Evolutionary conservation across 2,888 invertebrate species (phyloP), one percentile per base, ranked within the genome.

Genomic region (Agrochola litura): DNA sequence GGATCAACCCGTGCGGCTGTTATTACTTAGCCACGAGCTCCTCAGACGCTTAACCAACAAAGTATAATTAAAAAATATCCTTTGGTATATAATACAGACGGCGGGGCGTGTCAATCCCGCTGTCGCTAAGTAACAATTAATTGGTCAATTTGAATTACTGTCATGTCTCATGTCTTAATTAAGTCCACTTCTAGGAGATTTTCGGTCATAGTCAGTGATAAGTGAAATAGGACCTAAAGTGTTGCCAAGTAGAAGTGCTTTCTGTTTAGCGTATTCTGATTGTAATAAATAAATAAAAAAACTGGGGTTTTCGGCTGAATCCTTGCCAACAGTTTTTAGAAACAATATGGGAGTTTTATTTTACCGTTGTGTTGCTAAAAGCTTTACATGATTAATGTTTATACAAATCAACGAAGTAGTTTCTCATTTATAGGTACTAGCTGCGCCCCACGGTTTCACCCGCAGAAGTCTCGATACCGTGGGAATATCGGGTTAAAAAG

Each of bases 321-420:
- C 8, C 25, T 63, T 70, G 72, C 61, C 69, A 81, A 70, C 12
- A 46, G 56, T 58, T 69, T 56, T 79, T 56, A 56, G 46, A 41
- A 61, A 79, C 5, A 30, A 49, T 46, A 16, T 30, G 9, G 5
- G 14, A 6, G 52, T 19, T 70, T 49, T n/a, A 30, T 70, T 65
- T 66, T 12, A 8, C 19, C 10, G 2, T 64, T 69, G 12, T 67
- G 49, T 41, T 49, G 54, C 46, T 77, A 68, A 77, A 43, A 64
- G 30, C n/a, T 43, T n/a, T 41, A 30, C 41, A 22, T 9, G 25
- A 76, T 25, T 25, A 30, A 67, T 67, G 52, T 52, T 52, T 9
- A 8, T 30, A 30, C 0, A 49, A 30, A 68, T 54, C 2, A n/a
- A 25, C 4, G 0, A 41, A 52, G 0, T 6, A 12, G 19, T 56